Percentiles rank a stretch among this genome's conserved stretches.
Conservation (phyloP, 2,113 vertebrate genomes). For the Rhinolophus sinicus region DNA sequence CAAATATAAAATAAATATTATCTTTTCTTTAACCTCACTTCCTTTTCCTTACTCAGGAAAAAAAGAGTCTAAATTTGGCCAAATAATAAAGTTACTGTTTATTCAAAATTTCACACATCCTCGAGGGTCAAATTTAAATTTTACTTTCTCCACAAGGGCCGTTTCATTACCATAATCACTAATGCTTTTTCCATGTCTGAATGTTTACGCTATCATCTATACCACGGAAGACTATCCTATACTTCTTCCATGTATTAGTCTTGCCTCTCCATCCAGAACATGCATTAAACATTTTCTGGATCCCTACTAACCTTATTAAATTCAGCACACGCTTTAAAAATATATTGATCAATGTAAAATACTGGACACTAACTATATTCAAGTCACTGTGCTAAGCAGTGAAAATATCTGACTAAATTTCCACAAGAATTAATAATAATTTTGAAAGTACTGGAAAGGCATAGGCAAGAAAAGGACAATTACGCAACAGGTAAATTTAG, state of each 20-base stretch:
- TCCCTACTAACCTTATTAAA: background rate
- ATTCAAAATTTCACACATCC: background rate
- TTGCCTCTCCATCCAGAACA: background rate
- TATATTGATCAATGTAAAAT: background rate
- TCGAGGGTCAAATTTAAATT: background rate
- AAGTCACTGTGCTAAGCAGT: background rate
- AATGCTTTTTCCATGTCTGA: background rate
- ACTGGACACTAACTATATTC: background rate
- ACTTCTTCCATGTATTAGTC: background rate
- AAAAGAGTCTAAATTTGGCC: slow-evolving; percentile 27
- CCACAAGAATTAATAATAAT: slow-evolving; percentile 25
- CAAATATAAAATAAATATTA: slow-evolving; percentile 41
- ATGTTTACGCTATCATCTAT: background rate
- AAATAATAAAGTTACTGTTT: slow-evolving; percentile 19
- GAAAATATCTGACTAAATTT: background rate
- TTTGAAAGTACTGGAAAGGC: slow-evolving; percentile 25
- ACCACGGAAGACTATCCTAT: background rate
- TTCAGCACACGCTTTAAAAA: background rate
- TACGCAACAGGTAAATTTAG: background rate
- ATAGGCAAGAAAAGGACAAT: slow-evolving; percentile 41
- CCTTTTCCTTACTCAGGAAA: background rate
- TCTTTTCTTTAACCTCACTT: slow-evolving; percentile 22
- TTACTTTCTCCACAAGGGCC: background rate
- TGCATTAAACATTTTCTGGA: background rate
- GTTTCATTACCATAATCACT: background rate